A percentile compares a stretch with the other conserved stretches of the same genome.
Evolutionary conservation across 2,113 vertebrate genomes (phyloP).

Genomic region (Nipponia nippon): DNA sequence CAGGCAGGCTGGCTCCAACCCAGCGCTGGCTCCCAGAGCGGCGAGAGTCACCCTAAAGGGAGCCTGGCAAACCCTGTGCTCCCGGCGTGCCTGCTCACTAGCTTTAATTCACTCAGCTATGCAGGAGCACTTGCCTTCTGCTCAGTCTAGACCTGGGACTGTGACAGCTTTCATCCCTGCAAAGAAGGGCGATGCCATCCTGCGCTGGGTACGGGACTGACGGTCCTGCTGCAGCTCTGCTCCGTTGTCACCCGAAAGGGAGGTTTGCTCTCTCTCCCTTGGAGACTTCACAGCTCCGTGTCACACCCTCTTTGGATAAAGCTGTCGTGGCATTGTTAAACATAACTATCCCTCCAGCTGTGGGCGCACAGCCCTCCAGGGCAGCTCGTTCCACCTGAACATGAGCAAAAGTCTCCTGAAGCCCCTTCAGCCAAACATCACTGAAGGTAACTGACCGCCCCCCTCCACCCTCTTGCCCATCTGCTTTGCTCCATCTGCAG

Average conservation of each 20-base stretch:
- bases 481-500: background rate
- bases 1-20: background rate
- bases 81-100: background rate
- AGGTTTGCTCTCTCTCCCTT: background rate
- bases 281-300: background rate
- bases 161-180: background rate
- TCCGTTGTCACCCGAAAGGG: background rate
- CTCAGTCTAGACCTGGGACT: background rate
- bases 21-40: background rate
- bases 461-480: background rate
- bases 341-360: background rate
- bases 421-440: background rate
- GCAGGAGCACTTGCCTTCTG: background rate
- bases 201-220: rapidly evolving
- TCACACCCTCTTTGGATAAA: background rate
- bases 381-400: background rate
- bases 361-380: background rate
- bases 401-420: background rate
- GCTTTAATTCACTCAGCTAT: rapidly evolving
- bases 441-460: background rate
- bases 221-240: background rate
- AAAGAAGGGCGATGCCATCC: background rate
- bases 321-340: background rate
- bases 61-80: background rate
- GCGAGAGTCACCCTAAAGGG: background rate